Evolutionary conservation across 2,113 vertebrate species (phyloP).

Genomic region (Dromiciops gliroides): DNA sequence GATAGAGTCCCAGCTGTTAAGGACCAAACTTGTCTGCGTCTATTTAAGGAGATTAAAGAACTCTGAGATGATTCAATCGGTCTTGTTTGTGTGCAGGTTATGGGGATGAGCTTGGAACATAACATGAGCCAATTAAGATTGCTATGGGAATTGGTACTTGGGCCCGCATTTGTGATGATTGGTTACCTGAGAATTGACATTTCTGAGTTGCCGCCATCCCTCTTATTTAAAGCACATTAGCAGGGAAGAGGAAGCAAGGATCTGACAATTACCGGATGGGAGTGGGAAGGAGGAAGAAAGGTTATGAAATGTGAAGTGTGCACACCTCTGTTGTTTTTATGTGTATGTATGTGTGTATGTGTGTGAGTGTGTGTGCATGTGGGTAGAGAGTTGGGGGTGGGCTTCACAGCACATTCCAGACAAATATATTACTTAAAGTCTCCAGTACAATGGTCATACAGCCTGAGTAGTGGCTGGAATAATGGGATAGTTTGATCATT

Average conservation of each 20-base stretch:
- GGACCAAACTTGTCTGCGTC: background rate
- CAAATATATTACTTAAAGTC: background rate
- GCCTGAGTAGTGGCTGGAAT: background rate
- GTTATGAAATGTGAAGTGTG: background rate
- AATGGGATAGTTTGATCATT: slow-evolving; percentile 26
- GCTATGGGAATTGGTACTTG: background rate
- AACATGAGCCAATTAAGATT: background rate
- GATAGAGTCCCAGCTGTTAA: background rate
- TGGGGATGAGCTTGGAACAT: background rate
- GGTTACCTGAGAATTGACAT: background rate
- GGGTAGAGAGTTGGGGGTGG: background rate
- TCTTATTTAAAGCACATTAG: background rate
- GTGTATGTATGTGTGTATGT: too few species aligned
- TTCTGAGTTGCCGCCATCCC: background rate
- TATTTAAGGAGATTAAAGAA: background rate
- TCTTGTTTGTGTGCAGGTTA: background rate
- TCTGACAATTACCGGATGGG: background rate
- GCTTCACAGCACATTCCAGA: background rate
- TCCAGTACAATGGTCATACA: background rate
- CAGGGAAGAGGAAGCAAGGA: background rate
- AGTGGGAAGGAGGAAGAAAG: background rate
- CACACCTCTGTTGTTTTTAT: too few species aligned
- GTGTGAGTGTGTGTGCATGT: background rate
- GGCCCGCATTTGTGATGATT: background rate
- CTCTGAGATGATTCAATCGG: background rate